These are phyloP conservation scores for Paelopatides confundens DNA, from an alignment of 53 echinoderm and acorn worm genomes.

Conservation along the genomic window DNA sequence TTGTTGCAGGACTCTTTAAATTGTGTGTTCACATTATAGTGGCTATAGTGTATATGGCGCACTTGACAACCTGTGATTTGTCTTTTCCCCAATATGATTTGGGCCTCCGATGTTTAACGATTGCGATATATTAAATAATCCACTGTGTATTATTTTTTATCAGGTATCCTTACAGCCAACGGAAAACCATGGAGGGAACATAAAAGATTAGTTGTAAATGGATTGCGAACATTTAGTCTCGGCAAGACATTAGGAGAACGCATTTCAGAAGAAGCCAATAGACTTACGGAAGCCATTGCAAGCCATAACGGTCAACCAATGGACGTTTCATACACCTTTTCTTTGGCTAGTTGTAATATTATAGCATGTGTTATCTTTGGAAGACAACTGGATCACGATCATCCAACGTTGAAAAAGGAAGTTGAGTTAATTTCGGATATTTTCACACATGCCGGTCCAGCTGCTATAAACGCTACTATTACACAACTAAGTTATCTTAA, in stretches of 20 bases:
- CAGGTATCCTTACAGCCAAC: too few species aligned
- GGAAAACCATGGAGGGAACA: too few species aligned
- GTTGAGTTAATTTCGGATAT: neutral
- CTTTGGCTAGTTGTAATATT: conserved; percentile 18
- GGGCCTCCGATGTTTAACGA: too few species aligned
- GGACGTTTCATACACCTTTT: conserved; percentile 18
- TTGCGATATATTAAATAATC: too few species aligned
- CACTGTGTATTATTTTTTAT: too few species aligned
- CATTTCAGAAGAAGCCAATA: conserved; percentile 35
- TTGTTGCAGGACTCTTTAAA: too few species aligned
- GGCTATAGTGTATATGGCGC: too few species aligned
- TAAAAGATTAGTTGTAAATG: too few species aligned
- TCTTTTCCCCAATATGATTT: too few species aligned
- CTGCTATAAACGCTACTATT: neutral
- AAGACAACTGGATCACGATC: conserved; percentile 4
- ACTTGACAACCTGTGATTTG: too few species aligned
- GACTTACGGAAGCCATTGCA: neutral
- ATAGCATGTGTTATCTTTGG: conserved; percentile 5
- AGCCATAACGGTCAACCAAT: neutral
- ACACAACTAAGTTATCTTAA: neutral
- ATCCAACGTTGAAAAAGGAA: neutral
- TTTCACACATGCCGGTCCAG: conserved; percentile 6
- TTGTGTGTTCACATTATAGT: too few species aligned
- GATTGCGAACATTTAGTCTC: too few species aligned
- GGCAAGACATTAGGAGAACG: neutral